Evolutionary conservation across 2,888 invertebrate species (phyloP).

Genomic region (Chrysotoxum bicinctum): DNA sequence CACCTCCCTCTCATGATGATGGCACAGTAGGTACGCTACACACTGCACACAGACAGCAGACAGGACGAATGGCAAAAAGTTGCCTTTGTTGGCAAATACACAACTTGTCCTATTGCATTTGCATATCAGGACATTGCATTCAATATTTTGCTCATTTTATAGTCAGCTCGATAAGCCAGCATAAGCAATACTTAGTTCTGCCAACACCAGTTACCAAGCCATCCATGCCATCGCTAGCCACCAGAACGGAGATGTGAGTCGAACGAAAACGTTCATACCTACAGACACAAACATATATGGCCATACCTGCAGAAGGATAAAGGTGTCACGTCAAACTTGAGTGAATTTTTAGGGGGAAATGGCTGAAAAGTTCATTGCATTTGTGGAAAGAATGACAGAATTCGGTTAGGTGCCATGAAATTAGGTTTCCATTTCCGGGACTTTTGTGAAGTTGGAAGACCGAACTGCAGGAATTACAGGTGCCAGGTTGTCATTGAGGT

Average conservation of each 20-base stretch:
- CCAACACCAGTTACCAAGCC: conserved; percentile 25
- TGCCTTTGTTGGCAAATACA: conserved; percentile 47
- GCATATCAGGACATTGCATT: conserved; percentile 73
- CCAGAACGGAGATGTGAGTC: conserved; percentile 2
- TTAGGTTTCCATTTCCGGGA: conserved; percentile 41
- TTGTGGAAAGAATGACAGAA: conserved; percentile 39
- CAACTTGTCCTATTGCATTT: conserved; percentile 67
- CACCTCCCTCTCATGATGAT: background rate
- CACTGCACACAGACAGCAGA: background rate
- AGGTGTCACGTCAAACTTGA: conserved; percentile 50
- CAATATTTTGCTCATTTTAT: conserved; percentile 72
- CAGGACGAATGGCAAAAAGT: conserved; percentile 21
- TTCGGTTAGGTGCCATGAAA: conserved; percentile 53
- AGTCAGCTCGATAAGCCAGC: conserved; percentile 67
- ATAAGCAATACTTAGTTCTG: conserved; percentile 57
- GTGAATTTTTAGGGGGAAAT: conserved; percentile 60
- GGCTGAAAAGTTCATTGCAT: conserved; percentile 50
- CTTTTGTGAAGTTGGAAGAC: conserved; percentile 37
- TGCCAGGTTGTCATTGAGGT: conserved; percentile 20
- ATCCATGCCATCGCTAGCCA: conserved; percentile 10
- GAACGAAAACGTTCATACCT: background rate
- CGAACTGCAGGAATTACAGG: conserved; percentile 21
- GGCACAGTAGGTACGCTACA: background rate
- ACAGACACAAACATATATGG: background rate
- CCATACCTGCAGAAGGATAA: conserved; percentile 22